Evolutionary conservation across 2,113 vertebrate genomes (phyloP).

Genomic region (Brienomyrus longianalis): DNA sequence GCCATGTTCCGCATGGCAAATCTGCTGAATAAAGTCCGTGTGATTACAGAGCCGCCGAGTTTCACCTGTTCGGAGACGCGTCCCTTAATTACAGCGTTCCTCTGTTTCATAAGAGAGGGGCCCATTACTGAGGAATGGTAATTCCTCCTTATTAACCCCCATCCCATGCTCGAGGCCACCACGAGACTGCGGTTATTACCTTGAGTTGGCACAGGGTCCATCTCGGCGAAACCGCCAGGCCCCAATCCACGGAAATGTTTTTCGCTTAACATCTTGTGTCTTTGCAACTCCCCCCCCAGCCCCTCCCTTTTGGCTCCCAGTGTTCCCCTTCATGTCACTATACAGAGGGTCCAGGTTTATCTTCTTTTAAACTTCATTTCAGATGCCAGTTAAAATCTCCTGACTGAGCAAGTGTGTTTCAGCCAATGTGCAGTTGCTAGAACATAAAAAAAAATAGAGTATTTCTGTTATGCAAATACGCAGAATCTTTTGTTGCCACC

Average conservation of each 20-base stretch:
- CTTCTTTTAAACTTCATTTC: neutral
- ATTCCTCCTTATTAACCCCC: neutral
- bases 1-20: neutral
- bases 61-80: neutral
- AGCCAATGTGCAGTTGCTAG: neutral
- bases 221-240: neutral
- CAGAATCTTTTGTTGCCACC: neutral
- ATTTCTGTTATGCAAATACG: neutral
- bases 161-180: neutral
- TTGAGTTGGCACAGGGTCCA: neutral
- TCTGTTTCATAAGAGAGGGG: neutral
- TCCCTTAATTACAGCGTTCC: neutral
- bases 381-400: neutral
- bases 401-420: neutral
- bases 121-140: neutral
- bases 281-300: neutral
- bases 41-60: neutral
- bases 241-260: neutral
- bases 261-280: neutral
- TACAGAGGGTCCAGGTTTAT: neutral
- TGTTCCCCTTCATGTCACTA: neutral
- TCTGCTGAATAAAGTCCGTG: neutral
- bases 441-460: neutral
- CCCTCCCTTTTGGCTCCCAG: neutral
- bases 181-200: neutral